Percentiles rank a stretch among this genome's conserved stretches.
phyloP scores from a whole-genome alignment of 2,113 vertebrate species.

The Pimephales promelas region DNA sequence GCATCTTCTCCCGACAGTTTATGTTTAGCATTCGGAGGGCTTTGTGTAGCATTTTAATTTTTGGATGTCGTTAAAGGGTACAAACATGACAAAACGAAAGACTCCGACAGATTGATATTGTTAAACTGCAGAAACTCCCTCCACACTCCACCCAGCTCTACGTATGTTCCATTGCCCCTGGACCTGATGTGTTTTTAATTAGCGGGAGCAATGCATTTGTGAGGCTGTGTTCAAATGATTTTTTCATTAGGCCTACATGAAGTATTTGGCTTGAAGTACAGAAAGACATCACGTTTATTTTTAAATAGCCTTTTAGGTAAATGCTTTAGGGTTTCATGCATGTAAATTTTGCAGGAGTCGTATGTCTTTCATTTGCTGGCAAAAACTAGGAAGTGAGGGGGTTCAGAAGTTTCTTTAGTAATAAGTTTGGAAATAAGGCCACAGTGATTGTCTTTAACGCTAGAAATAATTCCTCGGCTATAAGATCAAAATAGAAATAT shows the following conservation, averaged over 20 bases:
- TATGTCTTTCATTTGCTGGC: slow-evolving; percentile 56
- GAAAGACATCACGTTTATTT: slow-evolving; percentile 67
- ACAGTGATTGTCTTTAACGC: background rate
- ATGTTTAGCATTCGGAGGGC: slow-evolving; percentile 6
- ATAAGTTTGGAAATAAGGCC: slow-evolving; percentile 14
- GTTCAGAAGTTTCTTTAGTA: slow-evolving; percentile 5
- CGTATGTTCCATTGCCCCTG: slow-evolving; percentile 54
- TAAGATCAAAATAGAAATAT: background rate
- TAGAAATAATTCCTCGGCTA: background rate
- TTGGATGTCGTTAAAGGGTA: slow-evolving; percentile 28
- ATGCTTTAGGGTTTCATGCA: slow-evolving; percentile 58
- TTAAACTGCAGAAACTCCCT: slow-evolving; percentile 27
- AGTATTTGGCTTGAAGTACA: slow-evolving; percentile 69
- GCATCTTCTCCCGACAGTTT: slow-evolving; percentile 12
- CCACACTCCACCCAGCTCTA: slow-evolving; percentile 34
- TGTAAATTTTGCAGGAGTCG: slow-evolving; percentile 68
- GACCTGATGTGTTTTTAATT: slow-evolving; percentile 59
- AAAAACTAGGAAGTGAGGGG: slow-evolving; percentile 51
- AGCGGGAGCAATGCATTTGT: slow-evolving; percentile 51
- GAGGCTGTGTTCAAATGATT: slow-evolving; percentile 68
- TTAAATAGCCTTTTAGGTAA: slow-evolving; percentile 68
- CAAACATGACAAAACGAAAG: slow-evolving; percentile 35
- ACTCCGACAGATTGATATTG: slow-evolving; percentile 31
- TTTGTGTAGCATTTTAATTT: slow-evolving; percentile 14
- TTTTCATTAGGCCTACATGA: slow-evolving; percentile 67